Base-by-base conservation (phyloP, 2,797 vertebrate species). In the Macrochelys suwanniensis region DNA sequence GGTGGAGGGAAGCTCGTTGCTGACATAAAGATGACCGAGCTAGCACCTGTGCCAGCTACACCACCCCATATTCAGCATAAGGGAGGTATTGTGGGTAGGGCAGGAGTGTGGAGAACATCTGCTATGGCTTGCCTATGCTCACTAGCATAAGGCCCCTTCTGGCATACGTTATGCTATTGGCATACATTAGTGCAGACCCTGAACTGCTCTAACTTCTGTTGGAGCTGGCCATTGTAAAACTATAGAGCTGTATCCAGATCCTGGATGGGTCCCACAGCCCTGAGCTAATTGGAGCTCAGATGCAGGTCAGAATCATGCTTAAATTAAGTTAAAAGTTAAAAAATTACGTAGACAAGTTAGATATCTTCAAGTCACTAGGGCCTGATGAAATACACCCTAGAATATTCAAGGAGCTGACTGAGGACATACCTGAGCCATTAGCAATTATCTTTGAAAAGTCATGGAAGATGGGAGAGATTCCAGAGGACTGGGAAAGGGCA, bases 1-100 rank as follows among this genome's bases (percentile, higher is more conserved):
- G 61, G 31, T 83, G 89, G 78, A 82, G 47, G 82, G 51, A 74
- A 87, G 92, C 87, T 88, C 1, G 1, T 95, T 94, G 88, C 84
- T 85, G 85, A 37, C 65, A 71, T 37, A 68, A 37, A 68, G n/a
- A 37, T 68, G 65, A 68, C 65, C 5, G 17, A 37, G 33, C 8
- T 68, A n/a, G 9, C 65, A 68, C 7, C 33, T 37, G 33, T 68
- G 65, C n/a, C 17, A 68, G 33, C 9, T 68, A 11, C 65, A 42
- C 19, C 17, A 68, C 19, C 7, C 65, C 21, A 71, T 71, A 71
- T 42, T 71, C 68, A 42, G 5, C 11, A 23, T 11, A 19, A 11
- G 8, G 17, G 21, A 11, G 10, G 23, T 23, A 71, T 21, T 23
- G 37, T 71, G n/a, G 21, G 21, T 68, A n/a, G 9, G 65, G 33